These are phyloP conservation scores for Drosophila hydei DNA, from an alignment of 1,140 invertebrate species.

Conservation along the genomic window DNA sequence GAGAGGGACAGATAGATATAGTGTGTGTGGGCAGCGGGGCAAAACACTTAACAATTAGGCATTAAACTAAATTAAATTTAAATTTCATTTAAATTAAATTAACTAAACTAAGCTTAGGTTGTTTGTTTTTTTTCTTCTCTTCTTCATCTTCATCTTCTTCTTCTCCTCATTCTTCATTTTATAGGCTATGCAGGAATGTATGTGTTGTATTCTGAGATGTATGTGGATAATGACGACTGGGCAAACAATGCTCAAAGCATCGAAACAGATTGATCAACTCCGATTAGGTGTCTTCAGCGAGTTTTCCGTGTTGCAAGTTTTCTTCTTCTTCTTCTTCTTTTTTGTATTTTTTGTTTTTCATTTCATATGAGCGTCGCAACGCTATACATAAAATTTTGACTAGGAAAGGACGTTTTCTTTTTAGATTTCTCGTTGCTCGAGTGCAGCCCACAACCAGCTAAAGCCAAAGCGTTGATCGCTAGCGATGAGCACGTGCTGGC, in stretches of 20 bases:
- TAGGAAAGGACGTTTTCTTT: slow-evolving; percentile 79
- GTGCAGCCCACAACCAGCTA: slow-evolving; percentile 11
- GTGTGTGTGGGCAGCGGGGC: neutral
- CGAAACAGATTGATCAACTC: slow-evolving; percentile 17
- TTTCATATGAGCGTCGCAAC: slow-evolving; percentile 38
- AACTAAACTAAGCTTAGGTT: slow-evolving; percentile 69
- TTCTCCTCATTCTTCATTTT: slow-evolving; percentile 8
- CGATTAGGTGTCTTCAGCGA: slow-evolving; percentile 31
- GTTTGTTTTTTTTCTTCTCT: neutral
- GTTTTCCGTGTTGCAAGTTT: slow-evolving; percentile 5
- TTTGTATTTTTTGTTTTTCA: slow-evolving; percentile 25
- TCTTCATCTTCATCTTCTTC: slow-evolving; percentile 9
- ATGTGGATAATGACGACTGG: slow-evolving; percentile 32
- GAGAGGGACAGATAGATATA: slow-evolving; percentile 10
- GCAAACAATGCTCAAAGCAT: slow-evolving; percentile 64
- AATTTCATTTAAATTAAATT: slow-evolving; percentile 83
- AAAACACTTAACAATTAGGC: slow-evolving; percentile 70
- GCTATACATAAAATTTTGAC: slow-evolving; percentile 80
- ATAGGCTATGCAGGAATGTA: slow-evolving; percentile 71
- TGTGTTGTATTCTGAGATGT: slow-evolving; percentile 39
- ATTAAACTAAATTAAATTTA: slow-evolving; percentile 82
- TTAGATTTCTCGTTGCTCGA: slow-evolving; percentile 6
- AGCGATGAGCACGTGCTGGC: slow-evolving; percentile 71
- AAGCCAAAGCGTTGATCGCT: slow-evolving; percentile 21
- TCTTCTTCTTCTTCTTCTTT: slow-evolving; percentile 10